Base-by-base conservation (phyloP, 35 echinoderm and acorn worm genomes). In the Diadema setosum region DNA sequence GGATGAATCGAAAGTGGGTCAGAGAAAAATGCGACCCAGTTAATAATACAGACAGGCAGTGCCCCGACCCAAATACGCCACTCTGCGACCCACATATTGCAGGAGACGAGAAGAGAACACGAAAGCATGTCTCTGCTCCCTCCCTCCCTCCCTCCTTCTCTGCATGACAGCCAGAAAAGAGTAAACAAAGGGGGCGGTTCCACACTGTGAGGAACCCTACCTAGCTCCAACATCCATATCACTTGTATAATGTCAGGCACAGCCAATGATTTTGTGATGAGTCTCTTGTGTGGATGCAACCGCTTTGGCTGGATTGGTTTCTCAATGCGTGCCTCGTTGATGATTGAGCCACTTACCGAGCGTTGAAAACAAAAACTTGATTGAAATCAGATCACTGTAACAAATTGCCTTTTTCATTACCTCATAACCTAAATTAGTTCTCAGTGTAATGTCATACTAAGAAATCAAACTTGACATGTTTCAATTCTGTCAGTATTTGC, bases 1-100 rank as follows among this genome's bases (percentile, higher is more conserved):
- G 73, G 73, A 78, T 78, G 73, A 78, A 78, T 78, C 63, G 73
- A 78, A 78, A 78, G 40, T 78, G 73, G 73, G 73, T 78, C 73
- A 78, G 24, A 36, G 35, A 78, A 78, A 78, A 78, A 78, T 78
- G 73, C 73, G 73, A 78, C 73, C 73, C 73, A 78, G 73, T 42
- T 78, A 78, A 78, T 78, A 78, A 78, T 78, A 78, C 40, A 78
- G 73, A 78, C 73, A 78, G 73, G 37, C 73, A 78, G 73, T 41
- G 73, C 73, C 73, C 73, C 73, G 73, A 78, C 73, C 73, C 73
- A 78, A 78, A 78, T 78, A 78, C 73, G 73, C 73, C 73, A 78
- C 73, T 78, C 73, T 20, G 73, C 73, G 73, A 78, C 73, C 73
- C 73, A 78, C 73, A 78, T 78, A 78, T 42, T 34, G 15, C 73